Evolutionary conservation across 35 echinoderm and acorn worm genomes (phyloP).

Genomic region (Lytechinus variegatus): DNA sequence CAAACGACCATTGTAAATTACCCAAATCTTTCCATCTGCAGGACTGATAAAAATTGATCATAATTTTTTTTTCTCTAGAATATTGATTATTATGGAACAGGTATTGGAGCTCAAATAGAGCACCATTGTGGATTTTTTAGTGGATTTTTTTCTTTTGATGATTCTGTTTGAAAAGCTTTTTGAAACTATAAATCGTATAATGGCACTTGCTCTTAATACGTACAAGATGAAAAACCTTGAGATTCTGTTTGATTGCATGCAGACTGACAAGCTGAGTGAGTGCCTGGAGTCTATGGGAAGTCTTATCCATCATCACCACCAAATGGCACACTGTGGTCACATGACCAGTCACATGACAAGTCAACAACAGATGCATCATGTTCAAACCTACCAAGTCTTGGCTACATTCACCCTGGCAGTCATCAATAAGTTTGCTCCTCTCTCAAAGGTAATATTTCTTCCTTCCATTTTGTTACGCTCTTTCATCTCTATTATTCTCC

Average conservation of each 20-base stretch:
- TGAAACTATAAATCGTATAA: too few relatives aligned
- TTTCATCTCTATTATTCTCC: neutral
- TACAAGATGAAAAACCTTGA: too few relatives aligned
- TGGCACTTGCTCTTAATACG: too few relatives aligned
- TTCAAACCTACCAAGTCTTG: neutral
- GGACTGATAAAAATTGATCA: too few relatives aligned
- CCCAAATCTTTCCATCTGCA: too few relatives aligned
- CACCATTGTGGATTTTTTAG: too few relatives aligned
- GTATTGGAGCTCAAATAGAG: too few relatives aligned
- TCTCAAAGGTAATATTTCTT: slow-evolving; percentile 23
- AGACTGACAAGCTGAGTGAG: slow-evolving; percentile 79
- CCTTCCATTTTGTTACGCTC: neutral
- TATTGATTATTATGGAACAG: too few relatives aligned
- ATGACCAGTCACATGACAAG: slow-evolving; percentile 43
- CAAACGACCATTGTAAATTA: too few relatives aligned
- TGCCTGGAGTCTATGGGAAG: slow-evolving; percentile 75
- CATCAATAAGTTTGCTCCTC: slow-evolving; percentile 10
- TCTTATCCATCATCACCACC: slow-evolving; percentile 62
- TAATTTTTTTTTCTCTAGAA: too few relatives aligned
- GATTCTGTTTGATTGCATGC: neutral
- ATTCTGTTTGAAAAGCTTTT: too few relatives aligned
- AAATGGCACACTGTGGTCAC: neutral
- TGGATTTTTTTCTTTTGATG: too few relatives aligned
- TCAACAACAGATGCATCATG: slow-evolving; percentile 18
- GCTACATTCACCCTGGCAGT: slow-evolving; percentile 27